Evolutionary conservation across 2,113 vertebrate species (phyloP).

Genomic region (Peucedramus taeniatus): DNA sequence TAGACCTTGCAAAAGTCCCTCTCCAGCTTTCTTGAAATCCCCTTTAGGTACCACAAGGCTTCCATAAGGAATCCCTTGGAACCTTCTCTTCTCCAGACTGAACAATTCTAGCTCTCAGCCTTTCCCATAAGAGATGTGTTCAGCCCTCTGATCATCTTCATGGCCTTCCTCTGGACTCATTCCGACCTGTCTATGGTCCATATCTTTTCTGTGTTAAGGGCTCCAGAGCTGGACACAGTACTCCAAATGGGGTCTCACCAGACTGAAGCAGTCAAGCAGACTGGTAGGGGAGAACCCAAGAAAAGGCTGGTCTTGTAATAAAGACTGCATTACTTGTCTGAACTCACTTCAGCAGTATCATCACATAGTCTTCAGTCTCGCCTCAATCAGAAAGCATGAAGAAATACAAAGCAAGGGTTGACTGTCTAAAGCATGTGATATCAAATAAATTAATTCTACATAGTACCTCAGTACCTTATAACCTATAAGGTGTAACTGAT

Average conservation of each 20-base stretch:
- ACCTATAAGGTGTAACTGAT: neutral
- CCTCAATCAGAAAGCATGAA: neutral
- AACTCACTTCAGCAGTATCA: neutral
- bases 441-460: neutral
- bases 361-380: rapidly evolving
- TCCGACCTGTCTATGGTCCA: neutral
- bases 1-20: neutral
- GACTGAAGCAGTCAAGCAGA: neutral
- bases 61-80: neutral
- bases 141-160: neutral
- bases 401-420: neutral
- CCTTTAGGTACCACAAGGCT: neutral
- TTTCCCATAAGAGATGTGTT: neutral
- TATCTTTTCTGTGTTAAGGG: neutral
- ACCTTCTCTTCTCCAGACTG: neutral
- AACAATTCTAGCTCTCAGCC: neutral
- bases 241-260: neutral
- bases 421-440: neutral
- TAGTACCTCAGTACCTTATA: neutral
- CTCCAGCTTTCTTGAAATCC: neutral
- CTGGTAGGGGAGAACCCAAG: neutral
- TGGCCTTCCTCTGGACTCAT: neutral
- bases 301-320: neutral
- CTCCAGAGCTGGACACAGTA: neutral
- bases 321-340: neutral